phyloP scores from a whole-genome alignment of 2,797 vertebrate species.

The Sternotherus odoratus region DNA sequence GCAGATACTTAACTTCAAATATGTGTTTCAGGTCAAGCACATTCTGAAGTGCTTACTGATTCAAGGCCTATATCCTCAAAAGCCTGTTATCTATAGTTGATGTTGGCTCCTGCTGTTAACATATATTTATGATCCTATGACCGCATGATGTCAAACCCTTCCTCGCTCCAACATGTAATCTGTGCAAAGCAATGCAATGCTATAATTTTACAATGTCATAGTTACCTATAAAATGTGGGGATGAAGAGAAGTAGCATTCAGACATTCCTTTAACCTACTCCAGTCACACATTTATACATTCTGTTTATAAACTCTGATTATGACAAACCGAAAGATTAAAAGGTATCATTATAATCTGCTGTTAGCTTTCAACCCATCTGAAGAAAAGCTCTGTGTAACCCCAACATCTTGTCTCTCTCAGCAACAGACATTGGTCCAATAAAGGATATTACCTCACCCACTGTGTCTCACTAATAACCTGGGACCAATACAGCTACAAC shows the following conservation, averaged over 20 bases:
- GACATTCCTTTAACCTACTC: not conserved
- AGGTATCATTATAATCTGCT: conserved; percentile 22
- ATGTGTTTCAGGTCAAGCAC: not conserved
- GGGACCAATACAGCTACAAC: not conserved
- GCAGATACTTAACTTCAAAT: not conserved
- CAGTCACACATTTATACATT: conserved; percentile 47
- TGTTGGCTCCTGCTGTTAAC: not conserved
- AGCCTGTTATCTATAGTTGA: not conserved
- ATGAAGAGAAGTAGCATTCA: conserved; percentile 6
- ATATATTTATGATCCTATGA: not conserved
- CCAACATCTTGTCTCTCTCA: not conserved
- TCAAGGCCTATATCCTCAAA: not conserved
- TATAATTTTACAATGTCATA: conserved; percentile 11
- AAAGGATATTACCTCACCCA: not conserved
- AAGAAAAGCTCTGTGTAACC: not conserved
- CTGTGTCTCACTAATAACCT: not conserved
- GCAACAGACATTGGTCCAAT: not conserved
- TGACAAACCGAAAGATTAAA: conserved; percentile 21
- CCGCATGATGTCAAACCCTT: not conserved
- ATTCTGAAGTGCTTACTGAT: not conserved
- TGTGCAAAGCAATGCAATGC: not conserved
- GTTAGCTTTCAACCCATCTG: not conserved
- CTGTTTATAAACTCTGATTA: not conserved
- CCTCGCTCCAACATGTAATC: not conserved
- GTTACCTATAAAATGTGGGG: conserved; percentile 29